Conservation (phyloP, 2,797 vertebrate genomes). For the Chrysocyon brachyurus region DNA sequence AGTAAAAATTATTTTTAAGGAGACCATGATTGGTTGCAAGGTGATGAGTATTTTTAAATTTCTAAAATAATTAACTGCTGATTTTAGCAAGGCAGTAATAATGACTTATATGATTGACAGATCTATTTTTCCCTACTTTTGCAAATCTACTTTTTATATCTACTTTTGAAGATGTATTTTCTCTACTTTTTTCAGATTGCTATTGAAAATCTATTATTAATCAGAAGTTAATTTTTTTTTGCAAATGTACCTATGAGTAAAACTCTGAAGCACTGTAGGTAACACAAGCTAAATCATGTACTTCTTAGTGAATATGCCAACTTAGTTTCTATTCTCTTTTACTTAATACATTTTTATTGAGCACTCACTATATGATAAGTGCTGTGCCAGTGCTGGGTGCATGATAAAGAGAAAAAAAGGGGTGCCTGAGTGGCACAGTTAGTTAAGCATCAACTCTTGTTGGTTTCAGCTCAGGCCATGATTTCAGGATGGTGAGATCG, state of each 20-base stretch:
- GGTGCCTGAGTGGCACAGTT: neutral
- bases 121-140: slow-evolving; percentile 73
- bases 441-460: neutral
- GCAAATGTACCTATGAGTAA: slow-evolving; percentile 67
- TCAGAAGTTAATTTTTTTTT: slow-evolving; percentile 64
- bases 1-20: slow-evolving; percentile 74
- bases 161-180: slow-evolving; percentile 62
- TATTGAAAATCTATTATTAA: slow-evolving; percentile 72
- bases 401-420: neutral
- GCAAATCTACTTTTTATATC: slow-evolving; percentile 63
- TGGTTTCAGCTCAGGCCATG: neutral
- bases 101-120: slow-evolving; percentile 73
- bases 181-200: slow-evolving; percentile 44
- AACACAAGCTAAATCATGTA: neutral
- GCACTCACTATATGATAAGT: neutral
- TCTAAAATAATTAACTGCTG: slow-evolving; percentile 78
- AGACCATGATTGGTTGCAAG: slow-evolving; percentile 70
- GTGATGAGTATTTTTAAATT: slow-evolving; percentile 80
- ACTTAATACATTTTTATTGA: neutral
- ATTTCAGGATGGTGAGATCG: neutral
- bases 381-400: neutral
- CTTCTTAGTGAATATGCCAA: slow-evolving; percentile 48
- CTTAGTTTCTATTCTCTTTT: slow-evolving; percentile 39
- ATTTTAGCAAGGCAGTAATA: slow-evolving; percentile 78
- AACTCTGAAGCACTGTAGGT: slow-evolving; percentile 7